These are phyloP conservation scores for Silvanus unidentatus DNA, from an alignment of 2,888 invertebrate genomes.

Conservation along the genomic window DNA sequence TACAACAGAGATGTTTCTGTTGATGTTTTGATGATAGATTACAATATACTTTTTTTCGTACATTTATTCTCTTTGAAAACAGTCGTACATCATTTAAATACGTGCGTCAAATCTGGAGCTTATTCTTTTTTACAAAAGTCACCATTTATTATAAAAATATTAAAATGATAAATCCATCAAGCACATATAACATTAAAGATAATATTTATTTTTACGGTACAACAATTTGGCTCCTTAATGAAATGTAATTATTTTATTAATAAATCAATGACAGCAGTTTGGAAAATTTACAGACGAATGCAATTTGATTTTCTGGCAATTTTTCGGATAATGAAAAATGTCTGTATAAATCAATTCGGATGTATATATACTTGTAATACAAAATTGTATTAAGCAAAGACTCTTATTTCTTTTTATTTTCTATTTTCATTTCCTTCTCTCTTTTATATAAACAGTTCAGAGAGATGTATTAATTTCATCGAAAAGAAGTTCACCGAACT, in stretches of 20 bases:
- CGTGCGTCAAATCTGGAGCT: constrained; percentile 14
- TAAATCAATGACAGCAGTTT: constrained; percentile 26
- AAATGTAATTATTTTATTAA: constrained; percentile 32
- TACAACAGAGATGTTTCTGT: too few relatives aligned
- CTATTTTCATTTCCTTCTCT: too few relatives aligned
- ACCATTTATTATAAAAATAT: not conserved
- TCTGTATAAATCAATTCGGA: constrained; percentile 32
- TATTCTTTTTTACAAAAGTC: not conserved
- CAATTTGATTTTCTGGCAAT: constrained; percentile 24
- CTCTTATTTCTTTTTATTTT: not conserved
- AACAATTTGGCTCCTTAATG: constrained; percentile 4
- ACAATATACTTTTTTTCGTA: constrained; percentile 17
- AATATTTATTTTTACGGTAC: not conserved
- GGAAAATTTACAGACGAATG: constrained; percentile 33
- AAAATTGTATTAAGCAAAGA: constrained; percentile 28
- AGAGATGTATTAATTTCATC: constrained; percentile 14
- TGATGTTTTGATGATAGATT: constrained; percentile 16
- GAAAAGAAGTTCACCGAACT: constrained; percentile 9
- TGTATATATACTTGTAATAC: constrained; percentile 3
- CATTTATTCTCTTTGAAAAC: constrained; percentile 17
- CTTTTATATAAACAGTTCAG: not conserved
- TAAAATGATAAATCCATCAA: not conserved
- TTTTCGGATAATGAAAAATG: constrained; percentile 36
- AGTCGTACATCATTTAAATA: constrained; percentile 23
- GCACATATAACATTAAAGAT: not conserved